Evolutionary conservation across 2,797 vertebrate species (phyloP), one percentile per base, ranked within the genome.

Genomic region (Liparis tanakae): DNA sequence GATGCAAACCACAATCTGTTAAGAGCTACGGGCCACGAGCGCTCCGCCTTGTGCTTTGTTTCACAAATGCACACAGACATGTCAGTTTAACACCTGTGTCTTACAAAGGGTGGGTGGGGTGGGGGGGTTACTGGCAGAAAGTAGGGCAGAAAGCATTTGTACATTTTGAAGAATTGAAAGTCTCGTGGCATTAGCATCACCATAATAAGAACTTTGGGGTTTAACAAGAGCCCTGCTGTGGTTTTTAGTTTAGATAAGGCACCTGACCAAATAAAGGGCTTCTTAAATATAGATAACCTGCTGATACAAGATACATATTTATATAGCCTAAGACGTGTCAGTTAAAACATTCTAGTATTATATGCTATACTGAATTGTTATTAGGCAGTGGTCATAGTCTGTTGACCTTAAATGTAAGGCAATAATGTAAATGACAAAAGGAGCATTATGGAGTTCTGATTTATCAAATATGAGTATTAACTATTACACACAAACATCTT

Each of bases 241-340:
- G 83, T 88, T 87, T 92, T 92, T 92, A 90, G 90, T 91, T 92
- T 86, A 60, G 41, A 88, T 85, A 91, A 93, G 91, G 85, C 92
- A 91, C 79, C 86, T 58, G 72, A 89, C 84, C 84, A 83, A 83
- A 68, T 58, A 43, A 74, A 83, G 87, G 54, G 82, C 81, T 86
- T 76, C 70, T 64, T 80, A 39, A 1, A 72, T 64, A 67, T 12
- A 75, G 57, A 74, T 55, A 33, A 72, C 75, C 72, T 70, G 71
- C 72, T 72, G 60, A 67, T 72, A 74, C 39, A 64, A n/a, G 37
- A 75, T 74, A 83, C 79, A 61, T 6, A 78, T 74, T 44, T 61
- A 85, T 34, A 79, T 22, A 81, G 72, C 68, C 79, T 72, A 75
- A 83, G 62, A 61, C 55, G 85, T 87, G 87, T 79, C 80, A 82